Percentiles rank a stretch among this genome's conserved stretches.
These are phyloP conservation scores for Hyperoodon ampullatus DNA, from an alignment of 2,113 vertebrate genomes.

Conservation along the genomic window DNA sequence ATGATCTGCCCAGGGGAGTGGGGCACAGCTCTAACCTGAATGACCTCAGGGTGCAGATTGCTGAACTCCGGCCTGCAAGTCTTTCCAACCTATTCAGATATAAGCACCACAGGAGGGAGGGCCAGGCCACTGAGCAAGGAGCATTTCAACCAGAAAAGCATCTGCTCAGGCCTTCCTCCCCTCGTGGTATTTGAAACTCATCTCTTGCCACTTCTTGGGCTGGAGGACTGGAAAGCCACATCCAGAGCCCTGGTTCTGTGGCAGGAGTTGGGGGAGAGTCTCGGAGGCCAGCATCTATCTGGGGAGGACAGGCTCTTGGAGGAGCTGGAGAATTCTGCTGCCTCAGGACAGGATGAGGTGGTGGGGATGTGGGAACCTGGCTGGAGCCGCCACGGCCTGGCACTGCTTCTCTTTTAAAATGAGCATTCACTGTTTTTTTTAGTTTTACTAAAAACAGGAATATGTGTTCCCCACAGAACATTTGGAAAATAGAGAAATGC, in stretches of 20 bases:
- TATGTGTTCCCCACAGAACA: slow-evolving; percentile 6
- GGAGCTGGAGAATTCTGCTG: fast-evolving
- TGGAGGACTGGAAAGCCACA: not conserved
- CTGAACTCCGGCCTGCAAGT: not conserved
- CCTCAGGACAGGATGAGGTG: not conserved
- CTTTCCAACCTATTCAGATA: not conserved
- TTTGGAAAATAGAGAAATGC: slow-evolving; percentile 55
- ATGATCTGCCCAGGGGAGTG: fast-evolving
- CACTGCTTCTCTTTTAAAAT: not conserved
- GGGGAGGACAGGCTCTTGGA: not conserved
- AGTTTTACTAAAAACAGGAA: slow-evolving; percentile 51
- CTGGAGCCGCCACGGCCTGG: not conserved
- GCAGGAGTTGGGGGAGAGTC: not conserved
- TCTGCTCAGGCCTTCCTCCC: not conserved
- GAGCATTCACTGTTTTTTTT: slow-evolving; percentile 6
- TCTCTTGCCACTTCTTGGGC: not conserved
- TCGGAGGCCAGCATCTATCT: not conserved
- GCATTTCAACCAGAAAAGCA: not conserved
- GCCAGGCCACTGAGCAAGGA: not conserved
- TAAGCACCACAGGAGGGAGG: not conserved
- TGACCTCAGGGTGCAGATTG: not conserved
- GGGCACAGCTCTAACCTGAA: not conserved
- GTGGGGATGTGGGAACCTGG: slow-evolving; percentile 30
- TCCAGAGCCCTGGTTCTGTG: not conserved
- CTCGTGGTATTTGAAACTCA: not conserved